phyloP scores from a whole-genome alignment of 2,888 invertebrate genomes.

The Arrhopalites spinosus region DNA sequence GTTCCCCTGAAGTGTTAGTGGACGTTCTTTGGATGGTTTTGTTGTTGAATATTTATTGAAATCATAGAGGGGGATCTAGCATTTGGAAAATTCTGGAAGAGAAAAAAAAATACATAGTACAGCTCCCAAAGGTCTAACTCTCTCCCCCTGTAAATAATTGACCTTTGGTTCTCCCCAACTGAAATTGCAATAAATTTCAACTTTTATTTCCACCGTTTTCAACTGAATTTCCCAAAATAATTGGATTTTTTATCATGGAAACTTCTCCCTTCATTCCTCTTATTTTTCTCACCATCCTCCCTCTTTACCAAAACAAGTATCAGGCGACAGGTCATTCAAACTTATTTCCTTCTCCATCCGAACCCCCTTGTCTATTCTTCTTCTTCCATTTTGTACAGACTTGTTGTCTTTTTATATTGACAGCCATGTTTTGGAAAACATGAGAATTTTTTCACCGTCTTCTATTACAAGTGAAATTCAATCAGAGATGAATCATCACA shows the following conservation, averaged over 20 bases:
- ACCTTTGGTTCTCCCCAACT: constrained; percentile 28
- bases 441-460: too few species aligned
- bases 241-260: constrained; percentile 27
- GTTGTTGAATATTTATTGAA: constrained; percentile 32
- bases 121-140: constrained; percentile 26
- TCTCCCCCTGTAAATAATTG: constrained; percentile 34
- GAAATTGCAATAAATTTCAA: constrained; percentile 34
- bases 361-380: not conserved
- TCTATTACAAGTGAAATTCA: not conserved
- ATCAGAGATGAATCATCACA: not conserved
- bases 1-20: constrained; percentile 17
- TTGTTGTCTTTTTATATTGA: too few species aligned
- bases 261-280: constrained; percentile 34
- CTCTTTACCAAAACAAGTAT: constrained; percentile 9
- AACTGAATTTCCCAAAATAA: constrained; percentile 27
- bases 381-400: too few species aligned
- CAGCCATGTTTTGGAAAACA: too few species aligned
- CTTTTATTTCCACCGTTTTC: constrained; percentile 20
- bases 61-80: constrained; percentile 20
- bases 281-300: constrained; percentile 31
- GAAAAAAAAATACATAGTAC: not conserved
- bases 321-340: not conserved
- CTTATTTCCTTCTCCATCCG: not conserved
- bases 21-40: constrained; percentile 25
- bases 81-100: constrained; percentile 1